phyloP scores from a whole-genome alignment of 2,113 vertebrate species.

The Eonycteris spelaea region DNA sequence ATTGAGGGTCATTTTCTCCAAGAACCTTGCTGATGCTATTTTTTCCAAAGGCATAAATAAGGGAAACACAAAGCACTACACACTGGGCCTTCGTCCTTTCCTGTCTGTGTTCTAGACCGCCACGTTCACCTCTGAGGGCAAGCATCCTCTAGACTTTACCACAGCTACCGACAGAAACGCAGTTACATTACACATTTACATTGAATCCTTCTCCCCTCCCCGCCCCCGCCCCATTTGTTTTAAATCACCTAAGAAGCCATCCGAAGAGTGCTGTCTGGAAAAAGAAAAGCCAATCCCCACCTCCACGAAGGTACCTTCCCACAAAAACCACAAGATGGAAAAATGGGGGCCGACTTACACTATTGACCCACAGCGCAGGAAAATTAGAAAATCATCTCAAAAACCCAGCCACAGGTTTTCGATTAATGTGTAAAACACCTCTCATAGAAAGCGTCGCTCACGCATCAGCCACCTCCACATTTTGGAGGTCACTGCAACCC shows the following conservation, averaged over 20 bases:
- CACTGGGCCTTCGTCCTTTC: too few species aligned
- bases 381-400: background rate
- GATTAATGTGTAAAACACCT: background rate
- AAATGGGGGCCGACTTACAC: rapidly evolving
- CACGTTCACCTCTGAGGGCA: rapidly evolving
- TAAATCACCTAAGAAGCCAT: background rate
- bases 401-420: background rate
- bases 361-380: background rate
- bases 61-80: background rate
- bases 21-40: background rate
- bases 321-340: background rate
- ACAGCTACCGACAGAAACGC: background rate
- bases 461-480: background rate
- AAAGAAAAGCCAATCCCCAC: background rate
- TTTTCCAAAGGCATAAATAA: background rate
- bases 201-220: too few species aligned
- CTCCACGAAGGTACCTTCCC: background rate
- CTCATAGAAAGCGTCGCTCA: background rate
- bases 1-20: background rate
- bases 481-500: background rate
- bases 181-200: background rate
- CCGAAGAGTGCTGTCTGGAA: background rate
- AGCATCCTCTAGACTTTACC: background rate
- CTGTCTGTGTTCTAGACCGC: background rate
- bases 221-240: too few species aligned